These are phyloP conservation scores for Osedax fenrisi DNA, from an alignment of 2,888 invertebrate genomes.

Conservation along the genomic window DNA sequence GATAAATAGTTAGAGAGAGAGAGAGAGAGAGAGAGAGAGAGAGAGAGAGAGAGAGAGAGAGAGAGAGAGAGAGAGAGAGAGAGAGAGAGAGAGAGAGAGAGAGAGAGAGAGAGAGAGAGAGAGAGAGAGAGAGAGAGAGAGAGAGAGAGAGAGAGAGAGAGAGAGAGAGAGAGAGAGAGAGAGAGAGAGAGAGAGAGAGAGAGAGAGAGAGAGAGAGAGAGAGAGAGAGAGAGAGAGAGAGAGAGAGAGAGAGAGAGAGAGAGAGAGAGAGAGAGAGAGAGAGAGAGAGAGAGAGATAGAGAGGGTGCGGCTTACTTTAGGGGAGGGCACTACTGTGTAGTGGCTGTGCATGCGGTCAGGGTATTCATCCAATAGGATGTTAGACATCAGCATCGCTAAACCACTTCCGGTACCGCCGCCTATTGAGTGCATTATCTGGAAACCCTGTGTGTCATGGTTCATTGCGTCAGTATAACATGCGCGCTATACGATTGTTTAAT, in stretches of 20 bases:
- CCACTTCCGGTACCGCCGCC: slow-evolving; percentile 80
- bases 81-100: not conserved
- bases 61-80: not conserved
- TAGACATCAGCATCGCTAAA: slow-evolving; percentile 77
- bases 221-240: not conserved
- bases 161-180: not conserved
- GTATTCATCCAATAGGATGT: slow-evolving; percentile 90
- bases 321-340: slow-evolving; percentile 80
- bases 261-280: not conserved
- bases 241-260: not conserved
- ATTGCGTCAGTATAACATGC: no score
- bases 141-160: not conserved
- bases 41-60: not conserved
- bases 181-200: not conserved
- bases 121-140: not conserved
- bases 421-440: slow-evolving; percentile 56
- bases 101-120: not conserved
- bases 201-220: not conserved
- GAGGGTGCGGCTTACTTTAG: slow-evolving; percentile 57
- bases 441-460: no score
- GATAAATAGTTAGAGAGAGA: no score
- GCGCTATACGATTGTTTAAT: no score
- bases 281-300: not conserved
- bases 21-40: not conserved
- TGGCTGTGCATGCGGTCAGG: slow-evolving; percentile 96